phyloP scores from a whole-genome alignment of 2,113 vertebrate genomes.

The Mormyrus iriodes region DNA sequence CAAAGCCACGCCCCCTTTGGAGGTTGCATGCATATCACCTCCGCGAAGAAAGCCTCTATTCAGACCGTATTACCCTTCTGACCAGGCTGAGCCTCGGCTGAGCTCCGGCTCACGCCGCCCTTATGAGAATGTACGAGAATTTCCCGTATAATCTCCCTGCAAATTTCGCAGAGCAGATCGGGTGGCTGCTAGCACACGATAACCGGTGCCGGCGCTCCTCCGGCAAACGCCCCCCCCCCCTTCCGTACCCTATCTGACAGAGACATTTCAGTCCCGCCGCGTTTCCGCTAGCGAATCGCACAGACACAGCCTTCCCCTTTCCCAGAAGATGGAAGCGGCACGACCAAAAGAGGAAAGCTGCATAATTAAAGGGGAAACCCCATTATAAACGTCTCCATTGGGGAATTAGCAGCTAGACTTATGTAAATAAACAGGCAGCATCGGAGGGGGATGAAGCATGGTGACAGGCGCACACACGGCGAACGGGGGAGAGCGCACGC shows the following conservation, averaged over 20 bases:
- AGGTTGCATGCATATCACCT: background rate
- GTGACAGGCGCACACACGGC: background rate
- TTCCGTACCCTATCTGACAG: background rate
- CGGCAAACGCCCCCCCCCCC: background rate
- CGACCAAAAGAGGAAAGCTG: background rate
- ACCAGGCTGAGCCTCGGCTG: background rate
- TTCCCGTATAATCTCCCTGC: background rate
- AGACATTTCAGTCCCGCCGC: background rate
- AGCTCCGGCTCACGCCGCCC: background rate
- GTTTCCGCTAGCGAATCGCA: background rate
- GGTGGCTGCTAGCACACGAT: background rate
- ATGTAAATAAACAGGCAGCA: conserved; percentile 9
- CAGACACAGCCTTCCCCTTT: background rate
- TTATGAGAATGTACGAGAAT: background rate
- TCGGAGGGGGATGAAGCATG: background rate
- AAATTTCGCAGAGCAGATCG: background rate
- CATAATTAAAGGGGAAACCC: conserved; percentile 9
- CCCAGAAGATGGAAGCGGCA: background rate
- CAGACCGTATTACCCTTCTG: background rate
- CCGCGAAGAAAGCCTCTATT: background rate
- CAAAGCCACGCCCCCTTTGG: background rate
- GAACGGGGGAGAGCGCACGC: too few relatives aligned
- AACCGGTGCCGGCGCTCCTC: background rate
- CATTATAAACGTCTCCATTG: conserved; percentile 7
- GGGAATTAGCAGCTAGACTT: conserved; percentile 8